Base-by-base conservation (phyloP, 1,140 invertebrate genomes). In the Cotesia vestalis region DNA sequence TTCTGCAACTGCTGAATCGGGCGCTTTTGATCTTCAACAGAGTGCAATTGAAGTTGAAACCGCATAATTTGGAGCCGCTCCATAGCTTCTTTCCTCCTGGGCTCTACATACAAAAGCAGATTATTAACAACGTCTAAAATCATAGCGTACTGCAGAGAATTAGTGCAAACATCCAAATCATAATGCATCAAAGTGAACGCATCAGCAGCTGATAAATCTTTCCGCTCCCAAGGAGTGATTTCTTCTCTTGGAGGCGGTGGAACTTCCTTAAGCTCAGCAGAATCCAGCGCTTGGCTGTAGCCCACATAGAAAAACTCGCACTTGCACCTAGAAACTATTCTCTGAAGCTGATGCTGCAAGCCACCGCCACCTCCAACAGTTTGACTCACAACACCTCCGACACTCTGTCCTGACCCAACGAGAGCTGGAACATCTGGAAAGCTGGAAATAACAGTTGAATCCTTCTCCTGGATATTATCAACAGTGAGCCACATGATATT, bases 111-210 rank as follows among this genome's bases (percentile, higher is more conserved):
- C 0, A 99, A 89, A 51, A 99, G 85, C 2, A 99, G 88, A 88
- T 99, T 99, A 86, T 99, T 99, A 0, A 99, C 93, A 73, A 99
- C 95, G 82, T 99, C 98, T 76, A 99, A 87, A 20, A 99, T 91
- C 95, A 98, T 98, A 1, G 94, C 93, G 86, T 98, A 99, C 86
- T 95, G 94, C 74, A 97, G 88, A 0, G 96, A 97, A 87, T 99
- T 99, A 4, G 97, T 99, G 86, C 95, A 98, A 1, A 99, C 95
- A 83, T 99, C 96, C 2, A 99, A 88, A 87, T 99, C 98, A 81
- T 99, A 95, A 88, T 99, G 98, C 91, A 98, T 98, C 1, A 99
- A 87, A 0, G 97, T 99, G 80, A 99, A 99, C 3, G 96, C 96
- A 88, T 99, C 97, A 4, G 98, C 96, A 12, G 95, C 94, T 36